phyloP scores from a whole-genome alignment of 1,140 invertebrate species.

The Ptiloglossa arizonensis region DNA sequence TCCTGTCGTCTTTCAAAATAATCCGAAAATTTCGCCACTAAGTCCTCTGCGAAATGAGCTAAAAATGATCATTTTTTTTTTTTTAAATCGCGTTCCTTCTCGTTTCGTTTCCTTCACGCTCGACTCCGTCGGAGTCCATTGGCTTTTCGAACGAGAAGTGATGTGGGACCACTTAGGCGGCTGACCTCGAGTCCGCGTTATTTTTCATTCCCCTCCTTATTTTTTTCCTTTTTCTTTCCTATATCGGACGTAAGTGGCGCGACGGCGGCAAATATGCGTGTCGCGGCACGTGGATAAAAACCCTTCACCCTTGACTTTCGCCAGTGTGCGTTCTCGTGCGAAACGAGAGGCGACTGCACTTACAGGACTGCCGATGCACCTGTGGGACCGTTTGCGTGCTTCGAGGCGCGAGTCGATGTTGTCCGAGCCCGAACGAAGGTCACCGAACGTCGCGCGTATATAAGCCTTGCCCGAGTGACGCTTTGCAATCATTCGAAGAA shows the following conservation, averaged over 20 bases:
- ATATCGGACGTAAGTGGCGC: not conserved
- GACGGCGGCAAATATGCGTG: not conserved
- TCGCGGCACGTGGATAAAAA: not conserved
- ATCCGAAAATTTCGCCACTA: not conserved
- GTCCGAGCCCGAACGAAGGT: constrained; percentile 54
- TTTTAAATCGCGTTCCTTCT: not conserved
- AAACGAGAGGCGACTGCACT: not conserved
- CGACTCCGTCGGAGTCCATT: not conserved
- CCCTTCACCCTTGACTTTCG: constrained; percentile 28
- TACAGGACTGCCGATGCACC: constrained; percentile 17
- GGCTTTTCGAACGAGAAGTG: not conserved
- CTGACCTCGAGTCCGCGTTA: not conserved
- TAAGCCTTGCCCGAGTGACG: constrained; percentile 28
- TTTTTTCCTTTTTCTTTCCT: not conserved
- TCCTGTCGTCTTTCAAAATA: not conserved
- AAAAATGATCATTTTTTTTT: not conserved
- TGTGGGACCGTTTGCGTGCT: constrained; percentile 16
- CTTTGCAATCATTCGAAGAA: constrained; percentile 33
- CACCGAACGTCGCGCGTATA: constrained; percentile 42
- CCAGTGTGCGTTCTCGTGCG: not conserved
- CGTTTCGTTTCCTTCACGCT: not conserved
- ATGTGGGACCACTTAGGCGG: not conserved
- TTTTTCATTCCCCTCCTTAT: not conserved
- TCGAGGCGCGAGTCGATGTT: constrained; percentile 8
- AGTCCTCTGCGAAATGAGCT: no score